Evolutionary conservation across 2,888 invertebrate genomes (phyloP).

Genomic region (Cheiracanthium punctorium): DNA sequence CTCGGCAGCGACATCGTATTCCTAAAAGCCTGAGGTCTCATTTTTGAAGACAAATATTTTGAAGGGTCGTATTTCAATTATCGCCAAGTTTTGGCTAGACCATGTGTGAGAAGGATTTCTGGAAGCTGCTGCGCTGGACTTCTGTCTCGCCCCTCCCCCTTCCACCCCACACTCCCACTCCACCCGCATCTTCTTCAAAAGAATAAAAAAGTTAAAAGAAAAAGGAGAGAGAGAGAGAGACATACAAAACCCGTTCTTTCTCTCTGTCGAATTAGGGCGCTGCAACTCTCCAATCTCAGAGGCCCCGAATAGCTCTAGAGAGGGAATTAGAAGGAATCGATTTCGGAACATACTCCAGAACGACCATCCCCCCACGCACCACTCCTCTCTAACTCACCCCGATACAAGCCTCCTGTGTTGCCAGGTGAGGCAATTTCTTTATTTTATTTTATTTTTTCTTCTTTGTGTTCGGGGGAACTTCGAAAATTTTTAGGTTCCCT

Average conservation of each 20-base stretch:
- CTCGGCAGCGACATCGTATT: neutral
- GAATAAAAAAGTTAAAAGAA: too few relatives aligned
- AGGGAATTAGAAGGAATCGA: conserved; percentile 70
- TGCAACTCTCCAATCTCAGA: conserved; percentile 62
- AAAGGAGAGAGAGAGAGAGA: conserved; percentile 31
- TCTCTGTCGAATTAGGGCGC: conserved; percentile 57
- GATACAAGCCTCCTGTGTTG: conserved; percentile 52
- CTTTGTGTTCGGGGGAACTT: neutral
- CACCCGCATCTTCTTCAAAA: conserved; percentile 20
- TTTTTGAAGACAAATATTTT: conserved; percentile 69
- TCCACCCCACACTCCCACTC: neutral
- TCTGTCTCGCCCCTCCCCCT: neutral
- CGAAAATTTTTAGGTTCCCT: conserved; percentile 19
- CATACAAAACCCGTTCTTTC: conserved; percentile 48
- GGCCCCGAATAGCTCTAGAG: conserved; percentile 58
- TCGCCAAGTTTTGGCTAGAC: conserved; percentile 39
- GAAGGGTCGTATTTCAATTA: conserved; percentile 66
- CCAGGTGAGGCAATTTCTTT: conserved; percentile 54
- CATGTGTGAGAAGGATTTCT: conserved; percentile 35
- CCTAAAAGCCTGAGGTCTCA: conserved; percentile 39
- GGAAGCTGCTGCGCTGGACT: conserved; percentile 9
- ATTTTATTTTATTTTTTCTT: neutral
- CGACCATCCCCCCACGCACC: conserved; percentile 2
- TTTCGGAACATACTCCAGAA: conserved; percentile 55
- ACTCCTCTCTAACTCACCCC: neutral